Evolutionary conservation across 2,888 invertebrate genomes (phyloP), one percentile per base, ranked within the genome.

Genomic region (Drosophila buzzatii): DNA sequence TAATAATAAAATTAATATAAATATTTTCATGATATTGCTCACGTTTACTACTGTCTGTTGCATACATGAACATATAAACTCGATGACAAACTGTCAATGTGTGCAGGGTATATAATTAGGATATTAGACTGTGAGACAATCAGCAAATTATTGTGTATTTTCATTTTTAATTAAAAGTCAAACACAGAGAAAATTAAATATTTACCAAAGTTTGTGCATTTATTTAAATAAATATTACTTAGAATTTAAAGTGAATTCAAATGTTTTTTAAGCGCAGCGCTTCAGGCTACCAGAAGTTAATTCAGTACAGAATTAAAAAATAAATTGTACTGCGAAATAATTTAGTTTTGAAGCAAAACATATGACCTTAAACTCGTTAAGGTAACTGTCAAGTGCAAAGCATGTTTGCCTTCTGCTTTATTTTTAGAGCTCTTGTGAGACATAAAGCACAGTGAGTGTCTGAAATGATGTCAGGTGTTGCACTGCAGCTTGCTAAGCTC

Each of bases 301-400:
- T 51, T 18, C 18, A 3, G 1, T n/a, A 5, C 2, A 3, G 35
- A 4, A 1, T 52, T 14, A 14, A 16, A 16, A 12, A 37, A 4
- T 2, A 9, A 44, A 20, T 1, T 52, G n/a, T 20, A 3, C 12
- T 12, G 35, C 16, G 20, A 6, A 23, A 20, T 9, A 52, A 35
- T 33, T 35, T 20, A 52, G 35, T 9, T 52, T 9, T 52, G 20
- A 52, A 8, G 16, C 14, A n/a, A 52, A 9, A 9, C 52, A 37
- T 5, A 10, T 53, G 52, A 16, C 52, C 35, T 53, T 51, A 18
- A 51, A 35, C 33, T 51, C 33, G 35, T 18, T 35, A 51, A 51
- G 51, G 51, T 35, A 51, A 51, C 51, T 51, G 51, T 51, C 51
- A 51, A 51, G 51, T 51, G 35, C 51, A 51, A 18, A 51, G 51